A percentile compares a stretch with the other conserved stretches of the same genome.
phyloP scores from a whole-genome alignment of 2,797 vertebrate species.

The Heliangelus exortis region DNA sequence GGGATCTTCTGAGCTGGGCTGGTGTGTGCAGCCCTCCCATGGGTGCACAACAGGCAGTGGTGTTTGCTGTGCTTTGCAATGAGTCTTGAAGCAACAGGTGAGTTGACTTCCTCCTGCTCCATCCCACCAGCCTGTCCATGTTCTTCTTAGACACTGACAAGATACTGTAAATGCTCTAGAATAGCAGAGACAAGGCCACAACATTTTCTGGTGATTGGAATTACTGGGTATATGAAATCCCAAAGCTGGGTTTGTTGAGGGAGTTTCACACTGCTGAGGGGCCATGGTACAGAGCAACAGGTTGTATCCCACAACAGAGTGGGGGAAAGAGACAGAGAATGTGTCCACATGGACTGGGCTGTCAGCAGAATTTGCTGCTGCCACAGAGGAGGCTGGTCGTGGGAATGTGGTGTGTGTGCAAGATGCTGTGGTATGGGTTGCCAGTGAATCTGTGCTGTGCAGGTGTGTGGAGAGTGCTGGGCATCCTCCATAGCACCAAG shows the following conservation, averaged over 20 bases:
- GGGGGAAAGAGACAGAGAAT: neutral
- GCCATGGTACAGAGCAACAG: neutral
- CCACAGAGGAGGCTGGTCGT: neutral
- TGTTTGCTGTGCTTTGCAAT: accelerated
- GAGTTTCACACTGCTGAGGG: neutral
- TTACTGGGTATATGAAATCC: neutral
- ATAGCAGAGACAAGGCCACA: neutral
- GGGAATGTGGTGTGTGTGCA: neutral
- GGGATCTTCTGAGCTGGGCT: accelerated
- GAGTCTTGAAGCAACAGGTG: neutral
- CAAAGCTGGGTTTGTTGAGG: neutral
- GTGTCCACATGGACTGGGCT: accelerated
- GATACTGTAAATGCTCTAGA: neutral
- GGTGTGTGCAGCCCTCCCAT: accelerated
- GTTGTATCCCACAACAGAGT: neutral
- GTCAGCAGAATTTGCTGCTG: neutral
- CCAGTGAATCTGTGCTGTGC: neutral
- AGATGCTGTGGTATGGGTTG: neutral
- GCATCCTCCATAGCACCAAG: neutral
- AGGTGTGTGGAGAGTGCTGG: neutral
- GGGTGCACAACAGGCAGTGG: accelerated
- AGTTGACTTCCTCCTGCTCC: neutral
- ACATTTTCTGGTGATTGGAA: neutral
- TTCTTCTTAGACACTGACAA: neutral
- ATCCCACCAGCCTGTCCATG: accelerated